Evolutionary conservation across 1,140 invertebrate genomes (phyloP), one percentile per base, ranked within the genome.

Genomic region (Oncopodura yosiiana): DNA sequence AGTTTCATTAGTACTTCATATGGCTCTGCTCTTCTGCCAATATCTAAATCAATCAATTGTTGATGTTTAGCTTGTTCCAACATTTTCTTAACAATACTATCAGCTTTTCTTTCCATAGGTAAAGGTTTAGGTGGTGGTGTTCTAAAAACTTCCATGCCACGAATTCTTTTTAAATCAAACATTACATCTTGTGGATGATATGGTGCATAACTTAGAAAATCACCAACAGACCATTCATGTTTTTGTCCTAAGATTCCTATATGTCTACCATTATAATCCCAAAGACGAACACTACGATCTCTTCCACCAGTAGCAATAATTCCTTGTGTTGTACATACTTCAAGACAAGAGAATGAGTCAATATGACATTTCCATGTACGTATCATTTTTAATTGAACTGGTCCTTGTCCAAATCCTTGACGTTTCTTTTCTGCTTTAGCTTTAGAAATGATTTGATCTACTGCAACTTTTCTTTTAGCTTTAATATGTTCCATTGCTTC

Each of bases 351-450:
- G 43, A 56, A 49, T 4, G 16, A 46, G 26, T 50, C 48, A 8
- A 50, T 48, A 44, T 56, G 54, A 46, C 46, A 49, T 23, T 50
- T 56, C 54, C 54, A 56, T 26, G 24, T 39, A 4, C 37, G 8
- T 16, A 55, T 38, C 5, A 56, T 30, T 36, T 46, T 37, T 16
- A 56, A 8, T 36, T 49, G 54, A 2, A 56, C 54, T 3, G 54
- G 54, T 2, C 54, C 54, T 32, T 39, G n/a, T 4, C 54, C 54
- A 34, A 19, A 56, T n/a, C 54, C 54, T 26, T 56, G 49, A 19
- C 51, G 9, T 19, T 34, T 32, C 21, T 42, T 32, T 39, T 32
- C 37, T 5, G 29, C 3, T 26, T 23, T n/a, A 18, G 12, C 3
- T 26, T 42, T 18, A 18, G 8, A 3, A 21, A 12, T 38, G 8